phyloP scores from a whole-genome alignment of 2,797 vertebrate genomes.

The Anabacerthia variegaticeps region DNA sequence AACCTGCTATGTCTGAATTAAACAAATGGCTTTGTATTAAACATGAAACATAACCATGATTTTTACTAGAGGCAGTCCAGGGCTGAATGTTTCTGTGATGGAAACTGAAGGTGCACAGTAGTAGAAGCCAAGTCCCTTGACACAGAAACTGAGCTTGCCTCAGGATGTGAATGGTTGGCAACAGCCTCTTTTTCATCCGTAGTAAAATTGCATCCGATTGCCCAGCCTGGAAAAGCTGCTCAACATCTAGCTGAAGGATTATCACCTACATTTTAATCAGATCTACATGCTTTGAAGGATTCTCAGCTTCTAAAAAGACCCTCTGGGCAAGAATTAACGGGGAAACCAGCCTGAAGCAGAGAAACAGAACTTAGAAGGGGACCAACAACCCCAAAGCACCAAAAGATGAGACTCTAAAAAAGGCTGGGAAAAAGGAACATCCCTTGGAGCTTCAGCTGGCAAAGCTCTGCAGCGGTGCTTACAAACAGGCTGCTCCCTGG shows the following conservation, averaged over 20 bases:
- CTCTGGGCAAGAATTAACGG: not conserved
- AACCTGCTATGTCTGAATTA: not conserved
- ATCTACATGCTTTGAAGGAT: not conserved
- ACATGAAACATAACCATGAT: not conserved
- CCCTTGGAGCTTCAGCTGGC: not conserved
- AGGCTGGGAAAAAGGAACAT: not conserved
- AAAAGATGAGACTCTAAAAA: not conserved
- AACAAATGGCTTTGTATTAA: not conserved
- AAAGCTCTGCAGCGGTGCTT: not conserved
- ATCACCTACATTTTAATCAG: not conserved
- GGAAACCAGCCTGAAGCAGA: not conserved
- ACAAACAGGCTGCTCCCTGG: not conserved
- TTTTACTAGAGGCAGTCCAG: not conserved
- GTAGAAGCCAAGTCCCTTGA: not conserved
- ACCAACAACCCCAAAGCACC: not conserved
- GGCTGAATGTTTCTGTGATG: not conserved
- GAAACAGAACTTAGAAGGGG: not conserved
- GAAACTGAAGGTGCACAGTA: not conserved
- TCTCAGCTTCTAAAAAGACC: not conserved
- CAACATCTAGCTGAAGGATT: not conserved
- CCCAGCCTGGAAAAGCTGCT: not conserved
- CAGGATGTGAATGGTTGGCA: not conserved
- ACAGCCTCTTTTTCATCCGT: not conserved
- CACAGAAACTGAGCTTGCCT: not conserved
- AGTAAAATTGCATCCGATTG: not conserved